Evolutionary conservation across 1,140 invertebrate genomes (phyloP), one percentile per base, ranked within the genome.

Genomic region (Nomia melanderi): DNA sequence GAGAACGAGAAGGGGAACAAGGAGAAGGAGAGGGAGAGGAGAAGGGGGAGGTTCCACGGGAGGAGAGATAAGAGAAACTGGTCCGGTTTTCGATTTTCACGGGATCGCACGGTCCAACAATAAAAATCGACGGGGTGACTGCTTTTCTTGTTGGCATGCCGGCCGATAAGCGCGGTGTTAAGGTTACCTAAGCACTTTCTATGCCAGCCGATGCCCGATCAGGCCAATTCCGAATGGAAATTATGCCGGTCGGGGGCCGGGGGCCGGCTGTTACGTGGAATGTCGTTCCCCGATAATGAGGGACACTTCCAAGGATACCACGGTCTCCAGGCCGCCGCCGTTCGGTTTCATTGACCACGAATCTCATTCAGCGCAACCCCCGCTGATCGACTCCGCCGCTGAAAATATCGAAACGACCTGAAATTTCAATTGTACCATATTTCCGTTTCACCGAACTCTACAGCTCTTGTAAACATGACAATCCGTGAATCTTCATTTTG

Each of bases 31-130:
- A 1, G 14, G 8, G 14, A 14, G 12, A 6, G 20, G 27, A 41
- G 50, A 31, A 44, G 36, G 11, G 36, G 8, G 36, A 12, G 41
- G 20, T 12, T 5, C 14, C 14, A 5, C 14, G 41, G 12, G 41
- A 12, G 41, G 14, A 44, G 17, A 36, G 31, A 53, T 44, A 44
- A 62, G 39, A 57, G 64, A 60, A 77, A 80, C 74, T 80, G 66
- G 73, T 83, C 54, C 7, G 41, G 56, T 69, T 82, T 79, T 73
- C 73, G 73, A 83, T 83, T 83, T 83, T 67, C 81, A 80, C 64
- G 54, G 59, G 69, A 64, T 12, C 20, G 14, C 2, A 11, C 36
- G 14, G 41, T 17, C 41, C 14, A 12, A 17, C 14, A 17, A 11
- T 41, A 66, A 78, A 78, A 73, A 78, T 59, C 36, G 14, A 7